Conservation (phyloP, 2,113 vertebrate species). For the Regulus satrapa region DNA sequence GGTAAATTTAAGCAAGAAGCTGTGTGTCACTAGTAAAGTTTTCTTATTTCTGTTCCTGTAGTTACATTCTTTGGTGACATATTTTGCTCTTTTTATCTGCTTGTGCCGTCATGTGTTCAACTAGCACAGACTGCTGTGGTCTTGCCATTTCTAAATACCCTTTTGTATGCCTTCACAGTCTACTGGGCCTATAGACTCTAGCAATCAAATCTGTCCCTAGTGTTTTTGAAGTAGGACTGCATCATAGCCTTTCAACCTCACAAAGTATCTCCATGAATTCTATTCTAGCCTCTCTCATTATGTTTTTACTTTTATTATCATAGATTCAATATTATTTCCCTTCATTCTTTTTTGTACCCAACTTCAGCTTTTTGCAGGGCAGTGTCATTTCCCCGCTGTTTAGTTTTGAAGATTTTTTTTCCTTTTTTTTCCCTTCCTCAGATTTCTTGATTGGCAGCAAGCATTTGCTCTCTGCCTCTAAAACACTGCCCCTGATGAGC, state of each 20-base stretch:
- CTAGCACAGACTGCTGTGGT: background rate
- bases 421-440: background rate
- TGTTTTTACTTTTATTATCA: background rate
- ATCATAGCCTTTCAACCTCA: background rate
- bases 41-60: background rate
- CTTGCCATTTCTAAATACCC: background rate
- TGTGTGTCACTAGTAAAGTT: background rate
- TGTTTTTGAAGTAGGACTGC: background rate
- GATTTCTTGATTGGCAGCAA: background rate
- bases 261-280: background rate
- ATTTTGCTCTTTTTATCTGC: background rate
- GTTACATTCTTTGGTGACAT: background rate
- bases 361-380: background rate
- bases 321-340: background rate
- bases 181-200: background rate
- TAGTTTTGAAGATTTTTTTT: background rate
- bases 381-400: background rate
- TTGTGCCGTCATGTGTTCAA: background rate
- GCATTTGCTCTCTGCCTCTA: background rate
- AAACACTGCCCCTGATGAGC: background rate
- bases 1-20: background rate
- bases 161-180: background rate
- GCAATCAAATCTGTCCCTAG: background rate
- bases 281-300: background rate
- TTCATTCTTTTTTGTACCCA: background rate